Conservation (phyloP, 2,113 vertebrate genomes). For the Helogale parvula region DNA sequence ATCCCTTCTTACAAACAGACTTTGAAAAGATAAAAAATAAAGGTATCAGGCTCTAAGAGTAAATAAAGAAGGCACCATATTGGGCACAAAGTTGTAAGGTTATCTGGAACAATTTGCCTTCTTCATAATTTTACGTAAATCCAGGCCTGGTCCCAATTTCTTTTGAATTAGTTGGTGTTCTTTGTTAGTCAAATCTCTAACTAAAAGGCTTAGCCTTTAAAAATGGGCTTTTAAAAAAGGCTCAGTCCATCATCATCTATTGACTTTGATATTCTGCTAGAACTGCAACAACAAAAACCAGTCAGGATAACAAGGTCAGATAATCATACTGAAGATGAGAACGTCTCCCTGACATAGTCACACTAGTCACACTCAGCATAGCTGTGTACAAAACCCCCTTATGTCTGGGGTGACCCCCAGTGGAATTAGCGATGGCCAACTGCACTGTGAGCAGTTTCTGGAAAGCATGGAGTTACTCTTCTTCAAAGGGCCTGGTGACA, state of each 20-base stretch:
- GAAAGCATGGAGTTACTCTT: background rate
- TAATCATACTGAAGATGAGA: background rate
- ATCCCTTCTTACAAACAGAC: constrained; percentile 25
- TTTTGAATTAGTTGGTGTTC: background rate
- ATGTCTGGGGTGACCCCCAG: background rate
- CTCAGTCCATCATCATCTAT: background rate
- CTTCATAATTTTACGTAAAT: constrained; percentile 10
- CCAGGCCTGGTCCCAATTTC: background rate
- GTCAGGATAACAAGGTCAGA: background rate
- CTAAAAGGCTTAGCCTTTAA: background rate
- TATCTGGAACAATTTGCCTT: background rate
- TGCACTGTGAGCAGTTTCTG: background rate
- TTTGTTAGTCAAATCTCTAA: background rate
- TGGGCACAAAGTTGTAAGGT: background rate
- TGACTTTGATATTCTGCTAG: background rate
- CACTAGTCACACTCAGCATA: background rate
- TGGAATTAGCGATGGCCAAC: background rate
- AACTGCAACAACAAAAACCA: background rate
- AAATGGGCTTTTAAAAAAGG: background rate
- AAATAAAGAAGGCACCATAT: background rate
- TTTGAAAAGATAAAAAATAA: constrained; percentile 28
- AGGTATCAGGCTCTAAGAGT: background rate
- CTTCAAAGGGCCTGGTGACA: background rate
- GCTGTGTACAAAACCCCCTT: background rate
- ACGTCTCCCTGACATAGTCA: background rate